Evolutionary conservation across 2,888 invertebrate genomes (phyloP), one percentile per base, ranked within the genome.

Genomic region (Erebia aethiops): DNA sequence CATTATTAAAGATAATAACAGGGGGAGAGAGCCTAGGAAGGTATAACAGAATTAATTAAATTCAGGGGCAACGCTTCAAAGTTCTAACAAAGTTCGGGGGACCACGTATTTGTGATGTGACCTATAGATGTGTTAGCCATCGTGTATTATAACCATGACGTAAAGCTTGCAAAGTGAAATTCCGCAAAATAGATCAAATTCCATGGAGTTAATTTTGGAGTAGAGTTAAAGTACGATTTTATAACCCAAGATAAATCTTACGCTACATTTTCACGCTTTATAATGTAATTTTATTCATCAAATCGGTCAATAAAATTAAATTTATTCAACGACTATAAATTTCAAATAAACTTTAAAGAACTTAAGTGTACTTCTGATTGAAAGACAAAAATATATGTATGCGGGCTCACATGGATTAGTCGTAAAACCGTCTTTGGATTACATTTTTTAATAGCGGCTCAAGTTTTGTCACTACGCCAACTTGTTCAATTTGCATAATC

Each of bases 121-220:
- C 67, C 68, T 54, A 62, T 71, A 71, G 65, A 64, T 68, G 71
- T 66, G 56, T 66, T 64, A 61, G 72, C 65, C 66, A 67, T 70
- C 63, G 43, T 72, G 62, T 72, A 72, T 72, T 57, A 69, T 69
- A 62, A 62, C 70, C 72, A 56, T 43, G 64, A 58, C 18, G 73
- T 70, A 71, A 68, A 71, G 66, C 71, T 68, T 64, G 58, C 68
- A 63, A 67, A 74, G 70, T 67, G 70, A 69, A 72, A 74, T 75
- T 71, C 74, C 74, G 67, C 74, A 57, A 51, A 75, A 75, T 70
- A 72, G 74, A 78, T 77, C 73, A 75, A 76, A 77, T 76, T 77
- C 73, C 75, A 35, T 69, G 21, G 52, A 70, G 72, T 72, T 75
- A 75, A 76, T 73, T 65, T 63, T 69, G 67, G 70, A 70, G 69